phyloP scores from a whole-genome alignment of 2,888 invertebrate genomes.

The Scrobipalpa atriplicella region DNA sequence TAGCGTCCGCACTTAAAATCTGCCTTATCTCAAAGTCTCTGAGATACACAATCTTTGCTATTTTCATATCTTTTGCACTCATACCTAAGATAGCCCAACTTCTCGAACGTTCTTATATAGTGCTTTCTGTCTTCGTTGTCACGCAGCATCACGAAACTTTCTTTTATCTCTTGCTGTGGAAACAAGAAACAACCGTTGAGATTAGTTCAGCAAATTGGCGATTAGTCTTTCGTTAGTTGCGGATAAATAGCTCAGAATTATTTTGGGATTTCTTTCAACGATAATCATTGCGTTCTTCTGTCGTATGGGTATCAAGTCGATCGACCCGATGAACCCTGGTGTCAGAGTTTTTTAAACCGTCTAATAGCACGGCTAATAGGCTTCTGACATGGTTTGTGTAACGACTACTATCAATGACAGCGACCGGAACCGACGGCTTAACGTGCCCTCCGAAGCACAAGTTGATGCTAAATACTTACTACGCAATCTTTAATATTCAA shows the following conservation, averaged over 20 bases:
- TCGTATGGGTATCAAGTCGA: too few relatives aligned
- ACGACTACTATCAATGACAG: too few relatives aligned
- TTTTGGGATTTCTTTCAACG: conserved; percentile 18
- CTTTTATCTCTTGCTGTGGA: conserved; percentile 74
- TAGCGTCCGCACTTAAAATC: not conserved
- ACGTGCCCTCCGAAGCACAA: too few relatives aligned
- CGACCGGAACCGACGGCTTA: too few relatives aligned
- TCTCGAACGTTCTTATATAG: conserved; percentile 58
- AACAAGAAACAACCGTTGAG: conserved; percentile 37
- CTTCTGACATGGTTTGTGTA: too few relatives aligned
- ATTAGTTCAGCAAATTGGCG: conserved; percentile 21
- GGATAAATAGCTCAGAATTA: conserved; percentile 30
- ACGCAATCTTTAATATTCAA: too few relatives aligned
- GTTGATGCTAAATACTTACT: too few relatives aligned
- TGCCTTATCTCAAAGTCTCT: not conserved
- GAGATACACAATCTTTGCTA: not conserved
- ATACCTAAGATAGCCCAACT: conserved; percentile 68
- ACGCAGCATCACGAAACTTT: conserved; percentile 68
- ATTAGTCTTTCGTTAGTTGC: conserved; percentile 29
- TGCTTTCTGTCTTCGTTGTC: conserved; percentile 49
- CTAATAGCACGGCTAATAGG: too few relatives aligned
- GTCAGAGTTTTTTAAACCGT: too few relatives aligned
- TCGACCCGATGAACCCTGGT: too few relatives aligned
- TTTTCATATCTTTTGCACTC: conserved; percentile 1
- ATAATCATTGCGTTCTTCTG: conserved; percentile 18